Conservation (phyloP, 2,797 vertebrate genomes). For the Oreonectes daqikongensis region DNA sequence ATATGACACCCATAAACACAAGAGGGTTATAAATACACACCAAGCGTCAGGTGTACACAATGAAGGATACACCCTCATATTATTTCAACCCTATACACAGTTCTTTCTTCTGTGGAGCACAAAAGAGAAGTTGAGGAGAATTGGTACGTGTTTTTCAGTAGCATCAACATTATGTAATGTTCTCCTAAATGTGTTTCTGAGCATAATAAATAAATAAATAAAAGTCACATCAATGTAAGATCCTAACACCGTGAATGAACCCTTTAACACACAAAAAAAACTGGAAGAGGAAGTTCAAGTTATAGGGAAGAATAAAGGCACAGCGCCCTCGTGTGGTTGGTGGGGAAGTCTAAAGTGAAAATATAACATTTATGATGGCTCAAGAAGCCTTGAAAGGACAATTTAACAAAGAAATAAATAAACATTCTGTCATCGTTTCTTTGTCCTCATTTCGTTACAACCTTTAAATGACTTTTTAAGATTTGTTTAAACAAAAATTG, state of each 20-base stretch:
- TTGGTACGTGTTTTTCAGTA: background rate
- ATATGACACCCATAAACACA: background rate
- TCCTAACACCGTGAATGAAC: too few species aligned
- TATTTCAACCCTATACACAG: background rate
- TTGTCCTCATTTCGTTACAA: too few species aligned
- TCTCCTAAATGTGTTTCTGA: background rate
- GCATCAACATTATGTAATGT: background rate
- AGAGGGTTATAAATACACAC: background rate
- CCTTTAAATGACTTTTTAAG: too few species aligned
- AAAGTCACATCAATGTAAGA: too few species aligned
- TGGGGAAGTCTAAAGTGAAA: background rate
- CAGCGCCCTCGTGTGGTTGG: conserved; percentile 18
- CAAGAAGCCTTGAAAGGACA: background rate
- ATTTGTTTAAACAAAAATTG: too few species aligned
- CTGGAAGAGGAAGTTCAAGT: background rate
- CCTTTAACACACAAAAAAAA: background rate
- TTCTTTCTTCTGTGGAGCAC: background rate
- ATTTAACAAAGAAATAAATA: background rate
- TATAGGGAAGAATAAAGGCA: background rate
- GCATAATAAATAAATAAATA: background rate
- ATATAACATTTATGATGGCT: background rate
- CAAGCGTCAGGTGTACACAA: background rate
- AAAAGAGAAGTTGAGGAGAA: background rate
- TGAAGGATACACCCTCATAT: background rate
- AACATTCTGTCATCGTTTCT: too few species aligned